Evolutionary conservation across 2,113 vertebrate species (phyloP), one percentile per base, ranked within the genome.

Genomic region (Sardina pilchardus): DNA sequence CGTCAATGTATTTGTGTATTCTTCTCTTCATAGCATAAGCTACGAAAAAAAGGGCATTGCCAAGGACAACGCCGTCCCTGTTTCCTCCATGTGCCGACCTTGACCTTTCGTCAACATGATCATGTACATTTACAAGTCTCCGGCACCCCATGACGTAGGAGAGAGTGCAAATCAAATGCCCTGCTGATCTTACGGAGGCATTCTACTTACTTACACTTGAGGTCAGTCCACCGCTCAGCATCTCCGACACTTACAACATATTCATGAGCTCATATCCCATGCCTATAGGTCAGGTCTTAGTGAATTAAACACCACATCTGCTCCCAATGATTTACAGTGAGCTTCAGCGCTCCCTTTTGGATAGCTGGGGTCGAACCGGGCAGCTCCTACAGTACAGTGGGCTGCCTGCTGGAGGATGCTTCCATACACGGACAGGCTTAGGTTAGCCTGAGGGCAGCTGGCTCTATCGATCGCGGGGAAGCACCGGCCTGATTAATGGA

Each of bases 21-120:
- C 71, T 78, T 12, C 14, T 36, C 36, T 78, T 78, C 17, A 17
- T 78, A 78, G 30, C 39, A 4, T 34, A 24, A 24, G 10, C 36
- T 39, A 6, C 5, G 16, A 78, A 75, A 36, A 71, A 9, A 3
- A 36, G 34, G 71, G 3, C 30, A 78, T 34, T 17, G 36, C 30
- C 30, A 36, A 17, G 71, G 30, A 34, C 71, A 78, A 4, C 21
- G 53, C 19, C 21, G 24, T 59, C 53, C 53, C 50, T 21, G 36
- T 17, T 34, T 78, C 34, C 36, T 78, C 71, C 71, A 36, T 34
- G 39, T 19, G 14, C 12, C 71, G 3, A 78, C 71, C 71, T 36
- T 78, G 71, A 78, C 71, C 71, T 78, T 78, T 78, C 4, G 71
- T 34, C 71, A 78, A 5, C 71, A 78, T 36, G 71, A 36, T 78